Base-by-base conservation (phyloP, 2,797 vertebrate species). In the Takifugu ocellatus region DNA sequence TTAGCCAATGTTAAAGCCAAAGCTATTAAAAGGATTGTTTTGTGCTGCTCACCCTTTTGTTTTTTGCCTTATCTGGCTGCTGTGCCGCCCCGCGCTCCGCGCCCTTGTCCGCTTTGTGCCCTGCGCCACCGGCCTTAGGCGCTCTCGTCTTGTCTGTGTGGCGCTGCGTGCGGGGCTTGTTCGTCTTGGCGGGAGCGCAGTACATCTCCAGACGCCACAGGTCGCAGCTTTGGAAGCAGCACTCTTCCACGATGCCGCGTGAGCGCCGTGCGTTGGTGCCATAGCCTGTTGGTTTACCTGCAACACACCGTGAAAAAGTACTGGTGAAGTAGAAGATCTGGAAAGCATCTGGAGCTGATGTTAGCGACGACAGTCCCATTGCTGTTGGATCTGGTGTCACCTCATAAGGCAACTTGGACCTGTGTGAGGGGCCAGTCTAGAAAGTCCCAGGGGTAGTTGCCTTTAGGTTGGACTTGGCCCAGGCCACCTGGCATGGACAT, bases 151-250 rank as follows among this genome's bases (percentile, higher is more conserved):
- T 79, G 77, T 98, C 96, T 48, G 96, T 97, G 89, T 99, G 96
- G 88, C 95, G 94, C 82, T 98, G 95, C 49, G 95, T 92, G 48
- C 96, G 95, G 84, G 94, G 81, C 84, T 98, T 97, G 59, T 91
- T 88, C 16, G 94, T 87, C 80, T 98, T 98, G 77, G 93, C 91
- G 3, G 97, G 96, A 7, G 97, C 97, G 27, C 97, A 99, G 79
- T 99, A 99, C 96, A 98, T 98, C 92, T 99, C 97, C 78, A 99
- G 90, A 80, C 95, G 90, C 70, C 93, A 91, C 85, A 99, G 93
- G 83, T 98, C 96, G 74, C 97, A 99, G 75, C 96, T 98, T 87
- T 97, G 95, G 92, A 99, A 99, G 92, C 97, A 99, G 91, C 97
- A 99, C 78, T 99, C 97, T 2, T 99, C 94, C 87, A 99, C 97